Percentiles rank a stretch among this genome's conserved stretches.
Evolutionary conservation across 2,113 vertebrate genomes (phyloP).

Genomic region (Myiopsitta monachus): DNA sequence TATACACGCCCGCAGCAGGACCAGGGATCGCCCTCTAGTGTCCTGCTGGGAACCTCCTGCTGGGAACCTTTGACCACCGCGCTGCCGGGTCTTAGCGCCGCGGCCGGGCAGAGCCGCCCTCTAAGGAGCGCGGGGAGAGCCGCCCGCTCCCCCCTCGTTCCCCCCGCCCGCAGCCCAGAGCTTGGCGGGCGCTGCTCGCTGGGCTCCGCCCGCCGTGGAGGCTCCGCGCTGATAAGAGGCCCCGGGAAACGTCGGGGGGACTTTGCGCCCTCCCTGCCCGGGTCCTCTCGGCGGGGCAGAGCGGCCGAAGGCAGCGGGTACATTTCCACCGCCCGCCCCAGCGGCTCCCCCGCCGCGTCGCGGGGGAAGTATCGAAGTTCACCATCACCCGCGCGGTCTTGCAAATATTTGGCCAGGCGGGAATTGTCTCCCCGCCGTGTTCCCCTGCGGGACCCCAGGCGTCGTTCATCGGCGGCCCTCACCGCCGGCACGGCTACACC

Average conservation of each 20-base stretch:
- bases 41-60: conserved; percentile 12
- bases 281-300: neutral
- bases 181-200: neutral
- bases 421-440: neutral
- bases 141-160: neutral
- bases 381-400: neutral
- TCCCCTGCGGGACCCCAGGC: neutral
- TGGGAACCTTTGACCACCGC: conserved; percentile 25
- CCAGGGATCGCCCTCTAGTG: conserved; percentile 70
- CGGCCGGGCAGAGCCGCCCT: neutral
- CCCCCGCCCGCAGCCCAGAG: neutral
- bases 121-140: neutral
- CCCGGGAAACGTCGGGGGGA: neutral
- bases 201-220: neutral
- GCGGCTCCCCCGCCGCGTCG: neutral
- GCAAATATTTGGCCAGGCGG: neutral
- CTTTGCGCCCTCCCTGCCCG: neutral
- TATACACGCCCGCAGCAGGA: conserved; percentile 9
- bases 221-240: neutral
- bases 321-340: neutral
- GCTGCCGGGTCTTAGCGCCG: conserved; percentile 56
- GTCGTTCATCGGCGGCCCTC: neutral
- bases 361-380: neutral
- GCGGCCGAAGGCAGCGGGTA: neutral
- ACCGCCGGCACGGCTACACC: neutral